Percentiles rank a stretch among this genome's conserved stretches.
Evolutionary conservation across 1,140 invertebrate species (phyloP).

Genomic region (Paraescarpia echinospica): DNA sequence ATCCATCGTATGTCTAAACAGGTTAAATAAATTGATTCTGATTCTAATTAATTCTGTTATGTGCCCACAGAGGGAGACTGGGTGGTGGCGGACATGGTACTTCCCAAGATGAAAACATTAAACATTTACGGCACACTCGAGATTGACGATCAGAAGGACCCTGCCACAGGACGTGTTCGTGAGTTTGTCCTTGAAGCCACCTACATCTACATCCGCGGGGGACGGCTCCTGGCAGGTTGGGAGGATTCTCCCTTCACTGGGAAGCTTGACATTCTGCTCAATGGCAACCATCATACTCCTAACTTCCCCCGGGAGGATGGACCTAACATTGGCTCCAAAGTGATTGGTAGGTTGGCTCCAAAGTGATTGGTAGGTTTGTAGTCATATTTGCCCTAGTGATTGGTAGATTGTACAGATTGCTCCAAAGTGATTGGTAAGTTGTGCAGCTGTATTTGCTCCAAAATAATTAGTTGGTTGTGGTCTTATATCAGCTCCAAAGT

Average conservation of each 20-base stretch:
- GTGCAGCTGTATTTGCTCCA: neutral
- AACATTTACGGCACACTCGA: neutral
- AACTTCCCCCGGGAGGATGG: conserved; percentile 35
- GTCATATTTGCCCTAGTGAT: too few species aligned
- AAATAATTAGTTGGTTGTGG: conserved; percentile 19
- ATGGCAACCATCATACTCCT: conserved; percentile 38
- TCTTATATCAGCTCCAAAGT: too few species aligned
- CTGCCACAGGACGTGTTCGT: neutral
- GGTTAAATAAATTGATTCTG: too few species aligned
- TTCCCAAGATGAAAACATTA: neutral
- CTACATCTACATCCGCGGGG: conserved; percentile 44
- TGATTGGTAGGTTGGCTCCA: conserved; percentile 26
- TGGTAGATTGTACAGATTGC: too few species aligned
- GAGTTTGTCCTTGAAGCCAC: conserved; percentile 35
- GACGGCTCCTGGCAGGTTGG: conserved; percentile 51
- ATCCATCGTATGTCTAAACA: too few species aligned
- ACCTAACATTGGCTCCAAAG: conserved; percentile 28
- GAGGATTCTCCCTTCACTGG: conserved; percentile 41
- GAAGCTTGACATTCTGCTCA: conserved; percentile 40
- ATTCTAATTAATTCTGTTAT: neutral
- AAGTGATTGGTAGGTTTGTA: conserved; percentile 18
- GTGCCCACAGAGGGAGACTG: neutral
- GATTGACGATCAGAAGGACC: neutral
- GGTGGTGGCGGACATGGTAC: neutral
- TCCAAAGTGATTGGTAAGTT: conserved; percentile 24